Evolutionary conservation across 2,888 invertebrate species (phyloP), one percentile per base, ranked within the genome.

Genomic region (Caenorhabditis wallacei): DNA sequence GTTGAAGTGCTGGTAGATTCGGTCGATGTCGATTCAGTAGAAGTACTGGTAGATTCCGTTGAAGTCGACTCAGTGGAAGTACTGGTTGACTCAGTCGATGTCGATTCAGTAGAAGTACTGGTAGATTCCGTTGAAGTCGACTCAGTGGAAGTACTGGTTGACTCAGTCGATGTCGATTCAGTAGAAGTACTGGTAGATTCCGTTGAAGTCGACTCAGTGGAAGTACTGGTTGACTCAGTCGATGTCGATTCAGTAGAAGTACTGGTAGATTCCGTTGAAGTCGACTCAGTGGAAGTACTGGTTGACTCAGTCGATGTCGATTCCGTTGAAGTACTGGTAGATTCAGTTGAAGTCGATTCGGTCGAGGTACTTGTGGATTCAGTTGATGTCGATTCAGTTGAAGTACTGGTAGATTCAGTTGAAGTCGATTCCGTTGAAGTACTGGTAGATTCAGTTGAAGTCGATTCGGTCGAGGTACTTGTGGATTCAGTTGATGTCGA

Each of bases 301-400:
- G 54, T 54, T 8, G 54, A 16, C 13, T 26, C 54, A 16, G 54
- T 54, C 16, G 54, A 26, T 26, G 54, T 54, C 8, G 56, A 37
- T 22, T 53, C 40, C 4, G 70, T 70, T 11, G 70, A 53, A 20
- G 70, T 54, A 16, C 37, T 56, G 16, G 56, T 70, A 1, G 53
- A 26, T 54, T 24, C 53, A 18, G 68, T 68, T 5, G 68, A 54
- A 2, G 53, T 79, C 3, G 59, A 54, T 8, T 54, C 53, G 26
- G 79, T 75, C 0, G 69, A 40, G n/a, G 56, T 56, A 2, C 30
- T 56, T n/a, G 56, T 56, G 1, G 56, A 24, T 20, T 61, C 74
- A 18, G 81, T 84, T 7, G 80, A 54, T 0, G 74, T 63, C 1
- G 74, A 64, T 8, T 64, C 74, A 0, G 74, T 74, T 0, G 74